Conservation (phyloP, 2,113 vertebrate genomes). For the Pyxicephalus adspersus region DNA sequence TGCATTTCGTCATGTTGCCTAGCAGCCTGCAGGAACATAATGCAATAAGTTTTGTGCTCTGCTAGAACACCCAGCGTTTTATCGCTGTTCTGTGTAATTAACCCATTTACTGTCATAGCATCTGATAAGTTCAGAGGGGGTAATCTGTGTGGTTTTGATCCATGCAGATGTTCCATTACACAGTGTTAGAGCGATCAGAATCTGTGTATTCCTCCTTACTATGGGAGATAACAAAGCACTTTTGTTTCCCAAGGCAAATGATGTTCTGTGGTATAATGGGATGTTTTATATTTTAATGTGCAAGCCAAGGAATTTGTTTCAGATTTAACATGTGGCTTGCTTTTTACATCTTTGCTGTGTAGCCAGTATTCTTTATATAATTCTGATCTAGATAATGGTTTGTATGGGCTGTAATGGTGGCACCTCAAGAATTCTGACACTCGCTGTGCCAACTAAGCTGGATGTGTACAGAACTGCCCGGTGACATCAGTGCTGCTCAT, state of each 20-base stretch:
- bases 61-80: neutral
- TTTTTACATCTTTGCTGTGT: neutral
- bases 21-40: constrained; percentile 25
- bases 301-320: too few relatives aligned
- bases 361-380: neutral
- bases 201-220: neutral
- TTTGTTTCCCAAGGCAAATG: too few relatives aligned
- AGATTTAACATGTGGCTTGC: too few relatives aligned
- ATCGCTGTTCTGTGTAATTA: neutral
- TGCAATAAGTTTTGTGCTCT: neutral
- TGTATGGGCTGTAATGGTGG: too few relatives aligned
- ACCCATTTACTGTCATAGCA: neutral
- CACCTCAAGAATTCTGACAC: too few relatives aligned
- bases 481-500: too few relatives aligned
- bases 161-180: neutral
- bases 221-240: too few relatives aligned
- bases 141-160: neutral
- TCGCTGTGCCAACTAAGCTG: too few relatives aligned
- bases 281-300: too few relatives aligned
- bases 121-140: neutral
- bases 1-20: constrained; percentile 33
- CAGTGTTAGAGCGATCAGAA: neutral
- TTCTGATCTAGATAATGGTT: neutral
- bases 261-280: too few relatives aligned
- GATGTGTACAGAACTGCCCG: too few relatives aligned